Base-by-base conservation (phyloP, 2,888 invertebrate species). In the Monoplex corrugatus region DNA sequence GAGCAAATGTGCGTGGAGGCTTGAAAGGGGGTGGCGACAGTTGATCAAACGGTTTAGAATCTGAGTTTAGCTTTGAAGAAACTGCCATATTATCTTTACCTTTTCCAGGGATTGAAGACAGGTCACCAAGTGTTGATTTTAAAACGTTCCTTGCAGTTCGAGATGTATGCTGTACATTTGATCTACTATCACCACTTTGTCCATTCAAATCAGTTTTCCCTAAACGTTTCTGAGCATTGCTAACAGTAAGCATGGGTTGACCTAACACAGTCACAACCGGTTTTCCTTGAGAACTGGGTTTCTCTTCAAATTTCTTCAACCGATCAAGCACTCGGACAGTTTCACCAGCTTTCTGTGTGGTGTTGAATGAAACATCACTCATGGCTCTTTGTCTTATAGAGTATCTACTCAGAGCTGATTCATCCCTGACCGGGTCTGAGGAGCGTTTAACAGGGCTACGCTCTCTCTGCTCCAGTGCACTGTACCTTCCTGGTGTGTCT, bases 1-100 rank as follows among this genome's bases (percentile, higher is more conserved):
- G 95, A 57, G 93, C 94, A 89, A 93, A 93, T 5, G 94, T 95
- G 72, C 95, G 88, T 23, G 93, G 94, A 3, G 95, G 95, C 44
- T 90, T 90, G 5, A 94, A 93, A 45, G 94, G 94, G 50, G 91
- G 90, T 28, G 86, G 86, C n/a, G 82, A 82, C 82, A 43, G 83
- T n/a, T 63, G 83, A n/a, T 88, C 87, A 28, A 50, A 35, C 0
- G 88, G 63, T 0, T 40, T 89, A 8, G 50, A 35, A 2, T 43
- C 40, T 28, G 50, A 35, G 6, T 43, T 32, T 28, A 8, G 78
- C 28, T 40, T 40, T 0, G 43, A 23, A 28, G 78, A 43, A 28
- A 43, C 23, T 2, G 78, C 5, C 8, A 6, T 28, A 23, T 3
- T 80, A n/a, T 80, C 78, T 43, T 40, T 28, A 5, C n/a, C 43